These are phyloP conservation scores for Nebria ingens DNA, from an alignment of 1,140 invertebrate species.

Conservation along the genomic window DNA sequence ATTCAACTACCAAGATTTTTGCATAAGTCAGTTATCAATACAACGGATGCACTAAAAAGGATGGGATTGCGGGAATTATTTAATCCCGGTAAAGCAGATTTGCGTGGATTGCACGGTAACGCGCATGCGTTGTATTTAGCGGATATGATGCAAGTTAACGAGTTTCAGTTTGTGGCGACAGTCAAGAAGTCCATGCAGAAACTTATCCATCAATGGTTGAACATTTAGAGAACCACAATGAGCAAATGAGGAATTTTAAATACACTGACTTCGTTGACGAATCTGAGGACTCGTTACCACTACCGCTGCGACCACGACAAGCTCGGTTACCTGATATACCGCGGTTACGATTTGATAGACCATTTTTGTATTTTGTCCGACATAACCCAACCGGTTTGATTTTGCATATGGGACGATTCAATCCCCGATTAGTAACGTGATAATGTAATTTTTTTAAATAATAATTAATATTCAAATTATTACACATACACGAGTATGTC, in stretches of 20 bases:
- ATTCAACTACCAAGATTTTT: constrained; percentile 73
- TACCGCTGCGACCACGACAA: constrained; percentile 56
- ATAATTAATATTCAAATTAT: not conserved
- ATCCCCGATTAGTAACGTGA: constrained; percentile 64
- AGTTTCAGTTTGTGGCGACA: constrained; percentile 72
- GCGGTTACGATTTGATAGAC: constrained; percentile 67
- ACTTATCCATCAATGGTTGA: constrained; percentile 54
- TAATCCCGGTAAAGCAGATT: constrained; percentile 56
- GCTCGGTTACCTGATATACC: constrained; percentile 57
- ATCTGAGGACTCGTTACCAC: constrained; percentile 45
- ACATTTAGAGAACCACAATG: constrained; percentile 17
- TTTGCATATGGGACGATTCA: constrained; percentile 73
- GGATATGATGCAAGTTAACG: constrained; percentile 67
- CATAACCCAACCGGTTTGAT: constrained; percentile 81
- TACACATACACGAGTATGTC: not conserved
- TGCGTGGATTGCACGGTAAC: constrained; percentile 65
- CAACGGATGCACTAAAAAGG: constrained; percentile 58
- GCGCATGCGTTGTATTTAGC: constrained; percentile 64
- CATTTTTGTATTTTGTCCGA: constrained; percentile 74
- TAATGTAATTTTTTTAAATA: not conserved
- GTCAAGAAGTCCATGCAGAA: constrained; percentile 52
- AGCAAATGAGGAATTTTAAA: constrained; percentile 15
- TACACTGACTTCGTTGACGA: constrained; percentile 27
- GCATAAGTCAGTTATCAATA: constrained; percentile 68
- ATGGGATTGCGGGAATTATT: constrained; percentile 76